phyloP scores from a whole-genome alignment of 2,888 invertebrate species.

The Laspeyria flexula region DNA sequence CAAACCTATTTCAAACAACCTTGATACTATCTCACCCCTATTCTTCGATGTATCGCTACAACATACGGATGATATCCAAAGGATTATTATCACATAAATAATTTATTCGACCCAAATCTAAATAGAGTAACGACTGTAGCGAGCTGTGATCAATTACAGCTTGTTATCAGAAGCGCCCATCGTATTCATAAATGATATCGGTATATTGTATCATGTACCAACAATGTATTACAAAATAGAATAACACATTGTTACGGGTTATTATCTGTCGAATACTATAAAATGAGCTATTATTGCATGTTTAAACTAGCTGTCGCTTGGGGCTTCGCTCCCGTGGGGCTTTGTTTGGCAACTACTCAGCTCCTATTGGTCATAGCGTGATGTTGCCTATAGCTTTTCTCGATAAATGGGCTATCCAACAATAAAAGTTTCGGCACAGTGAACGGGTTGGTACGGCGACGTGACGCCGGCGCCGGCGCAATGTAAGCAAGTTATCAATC shows the following conservation, averaged over 20 bases:
- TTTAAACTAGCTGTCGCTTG: no score
- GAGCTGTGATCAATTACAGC: slow-evolving; percentile 52
- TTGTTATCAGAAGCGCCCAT: slow-evolving; percentile 64
- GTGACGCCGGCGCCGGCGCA: no score
- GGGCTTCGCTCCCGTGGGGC: no score
- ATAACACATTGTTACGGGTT: not conserved
- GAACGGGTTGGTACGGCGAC: no score
- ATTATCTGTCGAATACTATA: no score
- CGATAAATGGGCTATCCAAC: no score
- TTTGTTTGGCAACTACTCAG: no score
- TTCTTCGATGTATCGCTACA: not conserved
- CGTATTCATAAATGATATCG: slow-evolving; percentile 62
- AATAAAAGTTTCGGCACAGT: no score
- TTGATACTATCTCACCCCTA: not conserved
- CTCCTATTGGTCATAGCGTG: no score
- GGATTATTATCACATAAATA: slow-evolving; percentile 48
- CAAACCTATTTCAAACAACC: not conserved
- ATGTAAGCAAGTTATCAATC: no score
- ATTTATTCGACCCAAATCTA: slow-evolving; percentile 60
- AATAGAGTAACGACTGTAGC: slow-evolving; percentile 48
- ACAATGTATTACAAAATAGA: slow-evolving; percentile 1
- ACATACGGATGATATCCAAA: slow-evolving; percentile 42
- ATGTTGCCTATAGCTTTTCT: no score
- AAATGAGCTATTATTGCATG: no score
- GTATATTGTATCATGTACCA: slow-evolving; percentile 39